Evolutionary conservation across 2,113 vertebrate genomes (phyloP).

Genomic region (Calypte anna): DNA sequence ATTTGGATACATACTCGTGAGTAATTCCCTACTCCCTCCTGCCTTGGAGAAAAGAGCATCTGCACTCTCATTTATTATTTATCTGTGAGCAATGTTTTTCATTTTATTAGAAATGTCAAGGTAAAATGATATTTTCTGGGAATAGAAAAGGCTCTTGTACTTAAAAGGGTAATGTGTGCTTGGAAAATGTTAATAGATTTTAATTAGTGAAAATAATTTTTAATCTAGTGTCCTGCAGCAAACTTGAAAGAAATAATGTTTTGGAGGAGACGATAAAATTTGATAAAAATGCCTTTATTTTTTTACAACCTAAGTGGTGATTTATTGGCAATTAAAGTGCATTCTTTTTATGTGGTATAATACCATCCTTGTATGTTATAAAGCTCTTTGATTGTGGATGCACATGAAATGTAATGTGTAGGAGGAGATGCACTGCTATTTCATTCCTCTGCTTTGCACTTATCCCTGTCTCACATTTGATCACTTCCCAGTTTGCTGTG

Average conservation of each 20-base stretch:
- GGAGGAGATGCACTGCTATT: neutral
- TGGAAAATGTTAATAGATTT: conserved; percentile 61
- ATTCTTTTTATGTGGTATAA: neutral
- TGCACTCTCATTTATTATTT: conserved; percentile 75
- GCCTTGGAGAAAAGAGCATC: conserved; percentile 53
- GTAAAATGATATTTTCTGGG: conserved; percentile 65
- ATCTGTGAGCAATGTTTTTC: conserved; percentile 72
- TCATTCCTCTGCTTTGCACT: neutral
- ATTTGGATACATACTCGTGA: neutral
- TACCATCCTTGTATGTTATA: neutral
- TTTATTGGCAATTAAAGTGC: neutral
- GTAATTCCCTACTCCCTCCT: conserved; percentile 40
- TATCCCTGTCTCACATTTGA: neutral
- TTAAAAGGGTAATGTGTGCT: conserved; percentile 52
- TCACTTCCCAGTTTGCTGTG: neutral
- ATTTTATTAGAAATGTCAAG: conserved; percentile 73
- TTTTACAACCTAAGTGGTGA: neutral
- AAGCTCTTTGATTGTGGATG: neutral
- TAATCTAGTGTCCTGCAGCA: neutral
- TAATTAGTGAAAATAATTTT: conserved; percentile 48
- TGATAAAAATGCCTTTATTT: neutral
- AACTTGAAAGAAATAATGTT: conserved; percentile 16
- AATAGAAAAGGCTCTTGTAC: conserved; percentile 29
- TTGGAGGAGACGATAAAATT: neutral
- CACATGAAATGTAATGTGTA: neutral